Evolutionary conservation across 2,797 vertebrate genomes (phyloP).

Genomic region (Enteromius thamalakanensis): DNA sequence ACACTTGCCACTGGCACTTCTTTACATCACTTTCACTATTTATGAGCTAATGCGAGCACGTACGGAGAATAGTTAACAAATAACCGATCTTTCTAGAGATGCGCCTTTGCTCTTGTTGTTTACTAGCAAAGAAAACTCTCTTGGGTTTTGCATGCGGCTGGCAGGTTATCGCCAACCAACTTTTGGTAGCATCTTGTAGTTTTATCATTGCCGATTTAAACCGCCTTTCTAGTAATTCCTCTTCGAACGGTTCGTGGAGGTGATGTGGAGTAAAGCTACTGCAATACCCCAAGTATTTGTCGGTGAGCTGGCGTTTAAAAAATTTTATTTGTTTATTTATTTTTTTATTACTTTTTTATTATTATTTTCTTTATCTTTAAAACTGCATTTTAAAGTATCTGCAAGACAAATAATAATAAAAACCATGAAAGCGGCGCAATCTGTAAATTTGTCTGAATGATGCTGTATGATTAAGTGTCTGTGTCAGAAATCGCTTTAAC

Average conservation of each 20-base stretch:
- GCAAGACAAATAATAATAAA: neutral
- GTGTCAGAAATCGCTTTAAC: constrained; percentile 22
- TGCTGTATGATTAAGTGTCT: neutral
- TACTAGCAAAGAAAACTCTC: constrained; percentile 16
- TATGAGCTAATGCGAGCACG: neutral
- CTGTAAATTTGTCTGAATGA: neutral
- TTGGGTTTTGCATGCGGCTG: neutral
- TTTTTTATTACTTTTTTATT: neutral
- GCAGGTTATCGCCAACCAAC: constrained; percentile 16
- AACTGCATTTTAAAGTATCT: neutral
- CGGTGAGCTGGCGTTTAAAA: neutral
- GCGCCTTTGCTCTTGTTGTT: constrained; percentile 29
- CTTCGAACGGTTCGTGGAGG: neutral
- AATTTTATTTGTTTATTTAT: neutral
- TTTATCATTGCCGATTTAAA: neutral
- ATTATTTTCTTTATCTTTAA: neutral
- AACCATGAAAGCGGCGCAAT: too few species aligned
- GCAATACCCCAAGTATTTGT: neutral
- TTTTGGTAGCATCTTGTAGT: constrained; percentile 26
- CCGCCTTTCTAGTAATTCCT: neutral
- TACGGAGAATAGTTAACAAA: constrained; percentile 5
- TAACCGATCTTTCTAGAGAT: constrained; percentile 20
- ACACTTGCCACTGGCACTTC: constrained; percentile 17
- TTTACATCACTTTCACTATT: constrained; percentile 24
- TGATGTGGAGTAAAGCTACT: neutral